Conservation (phyloP, 2,888 invertebrate species). For the Torymus aiolomorphi region DNA sequence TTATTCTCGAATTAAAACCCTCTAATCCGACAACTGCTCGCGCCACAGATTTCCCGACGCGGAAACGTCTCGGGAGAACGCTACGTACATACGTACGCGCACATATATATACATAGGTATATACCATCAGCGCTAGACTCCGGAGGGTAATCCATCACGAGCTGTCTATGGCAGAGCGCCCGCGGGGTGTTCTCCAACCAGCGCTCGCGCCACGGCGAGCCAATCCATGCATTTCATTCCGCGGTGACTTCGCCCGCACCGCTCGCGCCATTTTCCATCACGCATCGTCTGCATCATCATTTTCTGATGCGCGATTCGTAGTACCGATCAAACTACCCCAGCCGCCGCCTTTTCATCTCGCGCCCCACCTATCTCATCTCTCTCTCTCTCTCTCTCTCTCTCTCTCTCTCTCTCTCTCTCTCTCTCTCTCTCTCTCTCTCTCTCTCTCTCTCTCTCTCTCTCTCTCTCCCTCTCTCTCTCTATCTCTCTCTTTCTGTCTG, state of each 20-base stretch:
- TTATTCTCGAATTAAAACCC: too few species aligned
- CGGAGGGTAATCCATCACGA: constrained; percentile 71
- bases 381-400: neutral
- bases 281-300: constrained; percentile 69
- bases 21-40: too few species aligned
- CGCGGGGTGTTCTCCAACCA: constrained; percentile 58
- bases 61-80: too few species aligned
- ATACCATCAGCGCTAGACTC: too few species aligned
- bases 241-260: constrained; percentile 71
- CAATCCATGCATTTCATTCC: constrained; percentile 75
- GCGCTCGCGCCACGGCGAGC: constrained; percentile 69
- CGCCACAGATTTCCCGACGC: too few species aligned
- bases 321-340: constrained; percentile 20
- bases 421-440: constrained; percentile 18
- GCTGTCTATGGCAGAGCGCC: constrained; percentile 73
- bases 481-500: too few species aligned
- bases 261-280: constrained; percentile 72
- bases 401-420: constrained; percentile 23
- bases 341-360: constrained; percentile 16
- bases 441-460: constrained; percentile 18
- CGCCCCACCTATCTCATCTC: constrained; percentile 22
- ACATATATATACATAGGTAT: too few species aligned
- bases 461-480: constrained; percentile 17
- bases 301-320: constrained; percentile 65
- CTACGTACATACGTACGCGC: too few species aligned